Conservation (phyloP, 1,140 invertebrate genomes). For the Papilio machaon region DNA sequence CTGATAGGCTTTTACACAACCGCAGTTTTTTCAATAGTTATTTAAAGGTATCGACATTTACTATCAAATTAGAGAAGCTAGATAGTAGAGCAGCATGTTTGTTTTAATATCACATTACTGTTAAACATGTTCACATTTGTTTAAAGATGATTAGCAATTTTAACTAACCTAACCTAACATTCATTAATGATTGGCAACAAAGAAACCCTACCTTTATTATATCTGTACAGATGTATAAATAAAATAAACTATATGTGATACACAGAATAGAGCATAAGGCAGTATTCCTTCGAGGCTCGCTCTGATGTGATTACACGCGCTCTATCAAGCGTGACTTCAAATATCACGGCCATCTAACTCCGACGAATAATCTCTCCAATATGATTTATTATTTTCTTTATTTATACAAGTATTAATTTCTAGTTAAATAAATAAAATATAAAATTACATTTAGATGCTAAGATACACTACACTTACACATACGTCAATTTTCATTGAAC, state of each 20-base stretch:
- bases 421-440: not conserved
- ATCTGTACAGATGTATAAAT: not conserved
- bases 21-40: not conserved
- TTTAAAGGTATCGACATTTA: not conserved
- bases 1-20: not conserved
- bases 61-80: not conserved
- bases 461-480: not conserved
- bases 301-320: conserved; percentile 13
- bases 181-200: not conserved
- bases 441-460: not conserved
- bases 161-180: no score
- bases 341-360: conserved; percentile 22
- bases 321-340: conserved; percentile 19
- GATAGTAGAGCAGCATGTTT: not conserved
- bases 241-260: not conserved
- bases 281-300: conserved; percentile 1
- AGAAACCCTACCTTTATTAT: not conserved
- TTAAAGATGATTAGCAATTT: no score
- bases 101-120: no score
- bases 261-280: not conserved
- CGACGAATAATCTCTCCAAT: conserved; percentile 10
- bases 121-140: no score
- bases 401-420: not conserved
- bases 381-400: not conserved
- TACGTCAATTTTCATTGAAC: not conserved